Evolutionary conservation across 2,113 vertebrate genomes (phyloP), one percentile per base, ranked within the genome.

Genomic region (Peromyscus californicus): DNA sequence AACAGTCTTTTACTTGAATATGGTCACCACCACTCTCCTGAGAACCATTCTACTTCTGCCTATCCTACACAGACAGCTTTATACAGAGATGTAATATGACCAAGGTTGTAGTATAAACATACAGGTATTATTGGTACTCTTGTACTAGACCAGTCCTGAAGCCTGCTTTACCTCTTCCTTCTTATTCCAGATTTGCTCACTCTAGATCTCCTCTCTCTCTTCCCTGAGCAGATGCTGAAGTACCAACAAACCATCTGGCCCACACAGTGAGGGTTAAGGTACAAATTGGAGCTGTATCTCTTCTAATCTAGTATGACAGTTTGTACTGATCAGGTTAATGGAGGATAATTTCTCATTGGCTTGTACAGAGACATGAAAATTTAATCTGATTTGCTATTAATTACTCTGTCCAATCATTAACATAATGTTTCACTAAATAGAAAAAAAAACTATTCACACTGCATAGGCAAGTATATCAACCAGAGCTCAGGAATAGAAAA

Each of bases 241-340:
- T 92, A 84, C 57, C 42, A 96, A 59, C 75, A 95, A 90, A n/a
- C 45, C 94, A 97, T 95, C 75, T 97, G 96, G 84, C 16, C 59
- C 8, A 95, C 96, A 88, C 22, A 67, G 79, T 26, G 51, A 84
- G n/a, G 65, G 75, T 90, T 96, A 96, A 92, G 54, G 75, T 93
- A 83, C 92, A 96, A 97, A 93, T n/a, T 95, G 70, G 95, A 95
- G 26, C 75, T 90, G 19, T 91, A 97, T n/a, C 63, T 93, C 75
- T 93, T 94, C 65, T 97, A 96, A 96, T 97, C 48, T 82, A 94
- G 75, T 75, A 36, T 97, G 96, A 91, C 84, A 97, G 70, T 96
- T 97, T 98, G 96, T 97, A 94, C 93, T 96, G 79, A 96, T 97
- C 90, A 96, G 96, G 98, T 97, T 97, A 97, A 96, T 96, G 65